Evolutionary conservation across 2,113 vertebrate species (phyloP).

Genomic region (Casuarius casuarius): DNA sequence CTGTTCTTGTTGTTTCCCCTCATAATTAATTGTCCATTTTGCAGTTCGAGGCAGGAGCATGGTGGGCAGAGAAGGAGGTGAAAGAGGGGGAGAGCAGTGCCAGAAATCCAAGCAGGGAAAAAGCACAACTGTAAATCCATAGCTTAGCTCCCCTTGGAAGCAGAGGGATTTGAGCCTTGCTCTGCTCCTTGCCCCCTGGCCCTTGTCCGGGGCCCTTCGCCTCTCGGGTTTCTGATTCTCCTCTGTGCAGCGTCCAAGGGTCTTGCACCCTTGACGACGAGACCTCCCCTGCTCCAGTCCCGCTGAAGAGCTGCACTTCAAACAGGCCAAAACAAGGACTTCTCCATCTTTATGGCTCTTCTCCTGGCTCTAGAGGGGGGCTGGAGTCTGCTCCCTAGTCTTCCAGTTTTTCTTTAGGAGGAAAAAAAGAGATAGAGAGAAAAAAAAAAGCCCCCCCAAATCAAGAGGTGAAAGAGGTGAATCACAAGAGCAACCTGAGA

Average conservation of each 20-base stretch:
- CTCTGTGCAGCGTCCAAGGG: neutral
- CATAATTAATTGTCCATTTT: neutral
- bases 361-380: neutral
- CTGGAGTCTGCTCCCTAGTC: neutral
- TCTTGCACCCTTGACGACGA: neutral
- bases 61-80: neutral
- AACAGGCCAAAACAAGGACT: neutral
- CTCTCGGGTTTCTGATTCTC: neutral
- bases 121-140: neutral
- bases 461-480: neutral
- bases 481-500: neutral
- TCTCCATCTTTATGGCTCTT: neutral
- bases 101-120: neutral
- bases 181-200: neutral
- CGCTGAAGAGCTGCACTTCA: neutral
- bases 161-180: neutral
- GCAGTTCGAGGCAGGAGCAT: neutral
- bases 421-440: neutral
- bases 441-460: neutral
- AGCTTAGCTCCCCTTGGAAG: neutral
- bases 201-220: neutral
- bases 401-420: neutral
- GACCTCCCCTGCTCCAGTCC: neutral
- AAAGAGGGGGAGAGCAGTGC: neutral
- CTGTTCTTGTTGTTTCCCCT: neutral